Conservation (phyloP, 1,140 invertebrate genomes). For the Tetraneura akinire region DNA sequence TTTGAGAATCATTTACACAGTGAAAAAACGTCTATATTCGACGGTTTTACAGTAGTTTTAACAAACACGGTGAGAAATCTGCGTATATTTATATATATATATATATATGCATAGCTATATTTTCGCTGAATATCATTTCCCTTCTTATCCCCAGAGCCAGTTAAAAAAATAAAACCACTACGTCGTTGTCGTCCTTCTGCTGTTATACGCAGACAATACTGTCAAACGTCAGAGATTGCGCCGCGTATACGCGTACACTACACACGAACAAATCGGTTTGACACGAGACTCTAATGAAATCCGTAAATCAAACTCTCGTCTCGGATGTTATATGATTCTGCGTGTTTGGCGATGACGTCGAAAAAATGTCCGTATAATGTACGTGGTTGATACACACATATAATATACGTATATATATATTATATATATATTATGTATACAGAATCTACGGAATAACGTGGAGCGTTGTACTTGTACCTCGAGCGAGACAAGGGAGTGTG, state of each 20-base stretch:
- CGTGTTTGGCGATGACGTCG: no score
- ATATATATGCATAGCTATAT: no score
- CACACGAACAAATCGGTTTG: slow-evolving; percentile 20
- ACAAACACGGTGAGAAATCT: neutral
- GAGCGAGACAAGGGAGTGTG: neutral
- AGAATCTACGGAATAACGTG: no score
- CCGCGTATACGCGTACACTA: no score
- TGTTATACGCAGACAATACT: slow-evolving; percentile 20
- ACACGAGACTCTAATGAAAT: slow-evolving; percentile 32
- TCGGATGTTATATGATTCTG: no score
- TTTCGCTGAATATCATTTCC: slow-evolving; percentile 5
- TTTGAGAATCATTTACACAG: no score
- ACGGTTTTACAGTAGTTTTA: neutral
- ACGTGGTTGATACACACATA: no score
- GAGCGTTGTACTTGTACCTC: no score
- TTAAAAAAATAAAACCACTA: slow-evolving; percentile 1
- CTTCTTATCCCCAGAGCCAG: neutral
- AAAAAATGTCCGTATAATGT: no score
- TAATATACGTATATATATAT: no score
- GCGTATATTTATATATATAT: no score
- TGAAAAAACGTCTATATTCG: neutral
- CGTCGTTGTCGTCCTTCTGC: slow-evolving; percentile 2
- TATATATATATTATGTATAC: no score
- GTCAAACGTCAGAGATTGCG: slow-evolving; percentile 8
- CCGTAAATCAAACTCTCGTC: slow-evolving; percentile 28